Base-by-base conservation (phyloP, 2,888 invertebrate species). In the Drosophila pegasa region DNA sequence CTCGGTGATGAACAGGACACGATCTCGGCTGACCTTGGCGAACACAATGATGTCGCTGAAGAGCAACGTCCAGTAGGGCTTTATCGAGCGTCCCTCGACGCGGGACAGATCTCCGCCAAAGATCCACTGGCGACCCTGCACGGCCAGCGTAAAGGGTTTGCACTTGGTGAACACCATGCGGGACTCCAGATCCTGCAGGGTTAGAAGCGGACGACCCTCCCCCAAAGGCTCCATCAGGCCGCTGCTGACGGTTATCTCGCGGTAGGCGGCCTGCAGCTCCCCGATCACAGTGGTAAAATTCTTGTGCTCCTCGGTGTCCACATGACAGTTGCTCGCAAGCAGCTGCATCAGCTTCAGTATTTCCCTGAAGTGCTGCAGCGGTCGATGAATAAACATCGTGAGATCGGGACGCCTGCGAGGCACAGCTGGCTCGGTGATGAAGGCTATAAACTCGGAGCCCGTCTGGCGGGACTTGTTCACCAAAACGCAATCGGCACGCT, bases 111-210 rank as follows among this genome's bases (percentile, higher is more conserved):
- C 97, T 0, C 97, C 97, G 6, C 97, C 97, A 83, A 97, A 97
- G 63, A 97, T 96, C 97, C 97, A 97, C 91, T 97, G 97, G 54
- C 97, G 94, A 27, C 97, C 97, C 54, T 96, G 95, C 82, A 96
- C 95, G 87, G 95, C 96, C 91, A 97, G 93, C 56, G 96, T 95
- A 91, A 97, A 97, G 56, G 97, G 97, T 94, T 96, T 97, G 93
- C 97, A 97, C 92, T 96, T 95, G 87, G 97, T 97, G 93, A 97
- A 97, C 84, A 97, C 97, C 91, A 97, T 94, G 86, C 97, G 94
- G 88, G 96, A 96, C 91, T 97, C 97, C 75, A 97, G 94, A 91
- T 97, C 97, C 88, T 96, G 96, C 55, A 97, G 94, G 14, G 96
- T 96, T 6, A 97, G 92, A 68, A 97, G 90, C 0, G 97, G 97